phyloP scores from a whole-genome alignment of 2,797 vertebrate genomes.

The Argentina silus region DNA sequence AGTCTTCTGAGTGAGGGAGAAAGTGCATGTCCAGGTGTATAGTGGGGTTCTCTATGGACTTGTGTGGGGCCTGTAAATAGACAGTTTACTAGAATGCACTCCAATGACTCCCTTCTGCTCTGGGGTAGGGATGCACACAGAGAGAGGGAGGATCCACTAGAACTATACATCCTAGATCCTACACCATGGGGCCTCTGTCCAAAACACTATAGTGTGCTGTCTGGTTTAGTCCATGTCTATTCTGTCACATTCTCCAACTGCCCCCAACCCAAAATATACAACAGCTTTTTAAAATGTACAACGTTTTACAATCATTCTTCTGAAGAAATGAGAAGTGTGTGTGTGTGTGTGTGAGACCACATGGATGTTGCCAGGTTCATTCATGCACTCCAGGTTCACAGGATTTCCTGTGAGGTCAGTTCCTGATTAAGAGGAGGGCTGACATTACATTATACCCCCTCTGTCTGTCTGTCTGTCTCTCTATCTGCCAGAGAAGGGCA shows the following conservation, averaged over 20 bases:
- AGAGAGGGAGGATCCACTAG: conserved; percentile 16
- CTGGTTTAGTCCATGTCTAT: conserved; percentile 31
- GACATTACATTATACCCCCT: conserved; percentile 15
- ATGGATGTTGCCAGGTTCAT: conserved; percentile 22
- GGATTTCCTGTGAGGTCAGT: conserved; percentile 18
- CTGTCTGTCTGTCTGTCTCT: too few relatives aligned
- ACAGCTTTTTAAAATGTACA: conserved; percentile 56
- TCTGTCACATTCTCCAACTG: conserved; percentile 27
- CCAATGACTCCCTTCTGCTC: conserved; percentile 4
- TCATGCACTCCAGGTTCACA: conserved; percentile 42
- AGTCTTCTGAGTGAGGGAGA: neutral
- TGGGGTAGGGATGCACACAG: conserved; percentile 23
- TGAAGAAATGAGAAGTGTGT: conserved; percentile 41
- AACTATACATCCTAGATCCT: conserved; percentile 11
- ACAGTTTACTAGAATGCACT: conserved; percentile 24
- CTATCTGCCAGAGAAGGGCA: conserved; percentile 12
- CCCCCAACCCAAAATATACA: conserved; percentile 54
- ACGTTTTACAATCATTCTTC: conserved; percentile 63
- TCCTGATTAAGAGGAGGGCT: neutral
- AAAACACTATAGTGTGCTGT: conserved; percentile 27
- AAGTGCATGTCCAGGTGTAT: conserved; percentile 31
- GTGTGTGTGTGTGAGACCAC: conserved; percentile 25
- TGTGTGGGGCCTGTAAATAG: conserved; percentile 8
- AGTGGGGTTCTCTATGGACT: conserved; percentile 6
- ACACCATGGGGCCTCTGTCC: conserved; percentile 21